These are phyloP conservation scores for Bambusicola thoracicus DNA, from an alignment of 2,113 vertebrate genomes.

Conservation along the genomic window DNA sequence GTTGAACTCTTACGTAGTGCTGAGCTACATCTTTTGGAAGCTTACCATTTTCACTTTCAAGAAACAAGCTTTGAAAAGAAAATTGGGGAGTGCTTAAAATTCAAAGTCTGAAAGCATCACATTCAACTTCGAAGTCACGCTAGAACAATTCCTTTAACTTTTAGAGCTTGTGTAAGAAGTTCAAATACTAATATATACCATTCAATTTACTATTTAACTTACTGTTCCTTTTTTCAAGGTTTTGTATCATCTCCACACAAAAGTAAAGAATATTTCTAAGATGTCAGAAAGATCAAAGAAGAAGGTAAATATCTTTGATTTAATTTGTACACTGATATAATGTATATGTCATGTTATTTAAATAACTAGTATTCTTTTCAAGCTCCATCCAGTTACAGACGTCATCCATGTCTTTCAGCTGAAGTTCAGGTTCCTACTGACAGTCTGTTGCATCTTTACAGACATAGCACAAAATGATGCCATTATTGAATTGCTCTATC, in stretches of 20 bases:
- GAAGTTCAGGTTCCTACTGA: neutral
- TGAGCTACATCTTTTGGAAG: neutral
- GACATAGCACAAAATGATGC: neutral
- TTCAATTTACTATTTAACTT: neutral
- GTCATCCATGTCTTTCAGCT: neutral
- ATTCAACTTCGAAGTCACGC: neutral
- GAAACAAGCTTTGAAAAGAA: neutral
- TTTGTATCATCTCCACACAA: constrained; percentile 86
- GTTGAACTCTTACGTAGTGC: neutral
- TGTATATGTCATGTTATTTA: neutral
- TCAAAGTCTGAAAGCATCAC: neutral
- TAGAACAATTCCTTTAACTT: neutral
- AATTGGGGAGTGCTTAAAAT: neutral
- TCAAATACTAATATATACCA: neutral
- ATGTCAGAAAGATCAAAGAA: constrained; percentile 85
- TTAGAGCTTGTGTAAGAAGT: neutral
- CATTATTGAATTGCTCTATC: neutral
- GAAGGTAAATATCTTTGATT: constrained; percentile 78
- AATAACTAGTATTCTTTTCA: neutral
- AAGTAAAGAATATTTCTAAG: constrained; percentile 89
- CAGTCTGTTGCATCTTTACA: neutral
- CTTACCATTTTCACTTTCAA: neutral
- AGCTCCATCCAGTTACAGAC: neutral
- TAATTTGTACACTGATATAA: neutral
- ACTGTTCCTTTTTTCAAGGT: constrained; percentile 70